These are phyloP conservation scores for Saxidomus purpurata DNA, from an alignment of 1,140 invertebrate species.

Conservation along the genomic window DNA sequence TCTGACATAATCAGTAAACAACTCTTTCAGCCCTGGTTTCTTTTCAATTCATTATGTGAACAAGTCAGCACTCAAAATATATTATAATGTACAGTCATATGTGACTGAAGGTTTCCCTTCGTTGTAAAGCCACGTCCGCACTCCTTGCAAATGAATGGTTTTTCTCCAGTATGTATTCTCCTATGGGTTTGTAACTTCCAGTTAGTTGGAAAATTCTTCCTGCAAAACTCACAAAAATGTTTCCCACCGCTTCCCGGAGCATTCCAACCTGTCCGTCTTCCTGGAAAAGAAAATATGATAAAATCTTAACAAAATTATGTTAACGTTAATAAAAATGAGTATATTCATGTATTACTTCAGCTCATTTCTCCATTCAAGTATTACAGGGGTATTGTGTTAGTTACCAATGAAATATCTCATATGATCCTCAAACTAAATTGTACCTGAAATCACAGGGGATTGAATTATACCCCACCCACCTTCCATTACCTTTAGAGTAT, in stretches of 20 bases:
- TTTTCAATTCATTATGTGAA: no score
- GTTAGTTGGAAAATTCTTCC: conserved; percentile 3
- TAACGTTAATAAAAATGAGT: neutral
- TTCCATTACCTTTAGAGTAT: no score
- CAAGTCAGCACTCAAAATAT: neutral
- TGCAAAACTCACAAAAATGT: conserved; percentile 34
- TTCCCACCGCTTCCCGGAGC: neutral
- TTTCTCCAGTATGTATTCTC: conserved; percentile 50
- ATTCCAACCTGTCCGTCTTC: neutral
- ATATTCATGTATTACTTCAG: no score
- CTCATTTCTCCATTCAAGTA: no score
- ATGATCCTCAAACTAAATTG: no score
- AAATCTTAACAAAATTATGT: no score
- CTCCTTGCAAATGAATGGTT: conserved; percentile 20
- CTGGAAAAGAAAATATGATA: neutral
- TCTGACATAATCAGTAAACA: no score
- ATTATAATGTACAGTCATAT: neutral
- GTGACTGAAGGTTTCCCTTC: conserved; percentile 37
- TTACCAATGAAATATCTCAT: no score
- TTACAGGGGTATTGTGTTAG: no score
- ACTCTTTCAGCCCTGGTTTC: no score
- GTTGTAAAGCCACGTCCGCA: conserved; percentile 33
- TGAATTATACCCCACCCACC: no score
- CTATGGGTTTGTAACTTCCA: conserved; percentile 26
- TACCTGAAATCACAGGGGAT: no score